These are phyloP conservation scores for Eupithecia subumbrata DNA, from an alignment of 2,888 invertebrate species.

Conservation along the genomic window DNA sequence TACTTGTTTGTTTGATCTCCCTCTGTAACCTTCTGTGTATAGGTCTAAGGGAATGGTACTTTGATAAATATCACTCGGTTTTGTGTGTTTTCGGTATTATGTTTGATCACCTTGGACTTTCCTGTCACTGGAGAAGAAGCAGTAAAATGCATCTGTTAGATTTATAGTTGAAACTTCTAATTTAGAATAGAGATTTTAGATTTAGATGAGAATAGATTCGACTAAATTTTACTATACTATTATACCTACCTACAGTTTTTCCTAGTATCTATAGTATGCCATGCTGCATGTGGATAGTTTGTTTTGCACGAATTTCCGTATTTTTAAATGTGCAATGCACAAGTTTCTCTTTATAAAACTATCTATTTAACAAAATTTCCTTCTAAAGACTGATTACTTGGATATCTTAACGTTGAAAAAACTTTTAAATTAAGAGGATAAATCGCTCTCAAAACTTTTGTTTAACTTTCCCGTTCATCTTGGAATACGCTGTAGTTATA, in stretches of 20 bases:
- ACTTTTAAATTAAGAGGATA: conserved; percentile 25
- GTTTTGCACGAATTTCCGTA: conserved; percentile 72
- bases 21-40: conserved; percentile 78
- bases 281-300: conserved; percentile 77
- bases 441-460: conserved; percentile 43
- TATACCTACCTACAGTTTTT: conserved; percentile 51
- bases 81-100: conserved; percentile 79
- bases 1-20: conserved; percentile 75
- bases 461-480: conserved; percentile 37
- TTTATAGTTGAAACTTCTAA: conserved; percentile 56
- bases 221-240: conserved; percentile 72
- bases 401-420: conserved; percentile 23
- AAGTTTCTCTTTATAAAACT: conserved; percentile 39
- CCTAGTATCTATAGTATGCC: conserved; percentile 70
- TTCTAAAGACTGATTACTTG: conserved; percentile 26
- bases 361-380: conserved; percentile 34
- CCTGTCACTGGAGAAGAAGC: conserved; percentile 69
- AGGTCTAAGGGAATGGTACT: conserved; percentile 80
- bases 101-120: conserved; percentile 76
- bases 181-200: conserved; percentile 50
- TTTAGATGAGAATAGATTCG: conserved; percentile 67
- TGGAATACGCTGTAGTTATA: conserved; percentile 62
- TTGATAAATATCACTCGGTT: conserved; percentile 66
- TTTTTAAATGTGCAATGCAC: conserved; percentile 57
- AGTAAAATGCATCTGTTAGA: conserved; percentile 62